A percentile compares a stretch with the other conserved stretches of the same genome.
Evolutionary conservation across 2,797 vertebrate genomes (phyloP).

Genomic region (Chromis chromis): DNA sequence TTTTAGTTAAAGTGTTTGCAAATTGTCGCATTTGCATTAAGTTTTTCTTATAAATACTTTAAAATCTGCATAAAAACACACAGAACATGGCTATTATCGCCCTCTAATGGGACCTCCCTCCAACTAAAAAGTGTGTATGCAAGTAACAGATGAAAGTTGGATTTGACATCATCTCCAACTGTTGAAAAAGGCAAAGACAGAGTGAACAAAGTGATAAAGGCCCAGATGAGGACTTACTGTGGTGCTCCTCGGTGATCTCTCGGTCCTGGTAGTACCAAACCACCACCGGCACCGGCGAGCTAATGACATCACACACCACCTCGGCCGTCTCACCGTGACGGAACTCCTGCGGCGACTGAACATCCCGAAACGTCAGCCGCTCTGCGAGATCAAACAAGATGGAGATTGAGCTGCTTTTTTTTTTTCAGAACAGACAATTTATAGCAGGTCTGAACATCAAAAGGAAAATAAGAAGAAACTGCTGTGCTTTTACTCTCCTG

Average conservation of each 20-base stretch:
- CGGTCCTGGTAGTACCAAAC: conserved; percentile 95
- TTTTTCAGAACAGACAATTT: conserved; percentile 21
- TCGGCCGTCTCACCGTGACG: conserved; percentile 93
- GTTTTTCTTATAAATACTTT: too few relatives aligned
- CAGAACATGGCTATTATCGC: too few relatives aligned
- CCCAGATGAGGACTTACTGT: conserved; percentile 87
- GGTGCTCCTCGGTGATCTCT: conserved; percentile 91
- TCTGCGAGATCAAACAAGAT: conserved; percentile 84
- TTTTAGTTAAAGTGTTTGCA: too few relatives aligned
- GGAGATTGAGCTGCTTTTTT: conserved; percentile 14
- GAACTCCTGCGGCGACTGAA: conserved; percentile 95
- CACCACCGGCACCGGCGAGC: conserved; percentile 93
- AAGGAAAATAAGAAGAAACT: conserved; percentile 37
- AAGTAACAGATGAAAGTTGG: not conserved
- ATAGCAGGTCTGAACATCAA: conserved; percentile 51
- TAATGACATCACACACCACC: conserved; percentile 94
- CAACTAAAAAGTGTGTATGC: too few relatives aligned
- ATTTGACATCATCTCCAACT: not conserved
- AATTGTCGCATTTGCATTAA: too few relatives aligned
- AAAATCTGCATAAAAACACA: too few relatives aligned
- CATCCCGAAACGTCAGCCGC: conserved; percentile 93
- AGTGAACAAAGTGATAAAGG: too few relatives aligned
- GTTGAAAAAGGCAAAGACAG: too few relatives aligned
- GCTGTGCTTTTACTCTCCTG: not conserved
- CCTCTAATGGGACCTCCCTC: too few relatives aligned